phyloP scores from a whole-genome alignment of 2,797 vertebrate species.

The Carapus acus region DNA sequence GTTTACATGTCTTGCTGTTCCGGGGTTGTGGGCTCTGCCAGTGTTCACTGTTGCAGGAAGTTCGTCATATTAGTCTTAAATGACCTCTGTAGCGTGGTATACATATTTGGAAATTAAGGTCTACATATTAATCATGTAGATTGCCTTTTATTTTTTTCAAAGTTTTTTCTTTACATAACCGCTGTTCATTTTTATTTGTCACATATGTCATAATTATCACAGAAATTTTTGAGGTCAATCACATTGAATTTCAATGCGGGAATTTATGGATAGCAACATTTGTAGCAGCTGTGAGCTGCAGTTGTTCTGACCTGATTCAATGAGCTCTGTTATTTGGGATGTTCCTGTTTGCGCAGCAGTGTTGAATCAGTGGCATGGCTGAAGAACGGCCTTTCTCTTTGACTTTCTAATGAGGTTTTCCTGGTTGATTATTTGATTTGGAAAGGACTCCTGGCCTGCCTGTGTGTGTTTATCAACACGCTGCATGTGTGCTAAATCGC shows the following conservation, averaged over 20 bases:
- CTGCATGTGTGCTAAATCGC: conserved; percentile 29
- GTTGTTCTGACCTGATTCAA: conserved; percentile 17
- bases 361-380: conserved; percentile 41
- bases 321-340: conserved; percentile 22
- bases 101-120: too few relatives aligned
- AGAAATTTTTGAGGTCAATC: too few relatives aligned
- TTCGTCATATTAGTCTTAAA: background rate
- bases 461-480: conserved; percentile 53
- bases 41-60: conserved; percentile 20
- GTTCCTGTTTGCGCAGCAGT: conserved; percentile 33
- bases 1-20: conserved; percentile 52
- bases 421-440: conserved; percentile 58
- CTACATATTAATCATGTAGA: too few relatives aligned
- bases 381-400: conserved; percentile 45
- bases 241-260: too few relatives aligned
- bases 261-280: too few relatives aligned
- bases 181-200: too few relatives aligned
- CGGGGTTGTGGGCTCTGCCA: conserved; percentile 25
- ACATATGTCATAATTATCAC: too few relatives aligned
- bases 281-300: too few relatives aligned
- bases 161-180: too few relatives aligned
- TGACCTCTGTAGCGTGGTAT: conserved; percentile 21
- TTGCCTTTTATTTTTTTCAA: too few relatives aligned
- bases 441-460: conserved; percentile 36
- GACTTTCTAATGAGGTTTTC: conserved; percentile 50